Evolutionary conservation across 2,113 vertebrate species (phyloP), one percentile per base, ranked within the genome.

Genomic region (Ameiurus melas): DNA sequence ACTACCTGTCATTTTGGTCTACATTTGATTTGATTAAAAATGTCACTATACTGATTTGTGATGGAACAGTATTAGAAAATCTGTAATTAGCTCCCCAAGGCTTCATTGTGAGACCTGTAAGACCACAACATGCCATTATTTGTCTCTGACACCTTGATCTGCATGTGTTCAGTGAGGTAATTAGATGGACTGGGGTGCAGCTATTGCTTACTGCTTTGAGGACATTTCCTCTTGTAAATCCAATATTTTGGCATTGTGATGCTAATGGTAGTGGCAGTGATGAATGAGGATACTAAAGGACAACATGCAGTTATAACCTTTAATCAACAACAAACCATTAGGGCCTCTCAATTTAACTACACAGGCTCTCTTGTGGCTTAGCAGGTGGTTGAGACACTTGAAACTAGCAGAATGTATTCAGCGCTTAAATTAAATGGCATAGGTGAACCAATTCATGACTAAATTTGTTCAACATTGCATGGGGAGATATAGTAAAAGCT

Each of bases 231-330:
- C 68, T 53, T 64, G 68, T 36, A 87, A 89, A 86, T 89, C 55
- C 62, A 86, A 87, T 89, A 75, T 75, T 86, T 85, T 86, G 77
- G 86, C 83, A 89, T 87, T 89, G 83, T 89, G 62, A 91, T 90
- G 89, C 39, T 87, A 91, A 90, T 90, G 39, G 27, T 19, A 57
- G 39, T 83, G 81, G 77, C 85, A 90, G 19, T 85, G 85, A 87
- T 87, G 68, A 90, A 90, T 86, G 71, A 12, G 66, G 30, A 71
- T 85, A 43, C 71, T 71, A 85, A 85, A 83, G 84, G 68, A 88
- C 64, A 86, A 89, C 66, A 87, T 87, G 73, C 85, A 89, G 53
- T 64, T 84, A 71, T 88, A 87, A 87, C 70, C 68, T 84, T 87
- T 89, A 89, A 91, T 89, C 87, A 89, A 86, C 83, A 88, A 77